Base-by-base conservation (phyloP, 2,888 invertebrate genomes). In the Dasypolia templi region DNA sequence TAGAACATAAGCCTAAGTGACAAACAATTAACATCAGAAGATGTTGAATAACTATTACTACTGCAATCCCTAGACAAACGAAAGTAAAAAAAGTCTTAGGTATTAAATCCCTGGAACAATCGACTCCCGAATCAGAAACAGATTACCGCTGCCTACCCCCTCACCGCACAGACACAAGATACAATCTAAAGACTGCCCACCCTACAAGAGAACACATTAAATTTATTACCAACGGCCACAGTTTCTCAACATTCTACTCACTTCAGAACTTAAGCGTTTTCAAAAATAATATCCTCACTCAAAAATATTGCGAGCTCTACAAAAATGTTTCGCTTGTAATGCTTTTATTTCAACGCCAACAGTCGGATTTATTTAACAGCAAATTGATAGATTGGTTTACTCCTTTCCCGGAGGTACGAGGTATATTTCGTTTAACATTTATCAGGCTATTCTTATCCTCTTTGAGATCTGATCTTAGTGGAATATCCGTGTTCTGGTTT, bases 371-470 rank as follows among this genome's bases (percentile, higher is more conserved):
- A 42, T 80, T 72, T 64, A 61, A 56, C 32, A 82, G 29, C 9
- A 58, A n/a, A 76, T 76, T 82, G 82, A 82, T 75, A 32, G 67
- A 64, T 69, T 56, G 59, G 61, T 65, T 39, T 42, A 32, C 56
- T 51, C 49, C 14, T 5, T 32, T 56, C 78, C 59, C 49, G 19
- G 11, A 29, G 32, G 62, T 22, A 2, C 17, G 22, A 17, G 12
- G 51, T 62, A 12, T 65, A 53, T 75, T 63, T 49, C n/a, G 53
- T 51, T 66, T 22, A n/a, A 35, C 19, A 80, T 32, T 58, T 68
- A 66, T 35, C 32, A 49, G 32, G 29, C n/a, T 39, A 39, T 35
- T 44, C 11, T 22, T 49, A 49, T 53, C n/a, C n/a, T 2, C 35
- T 66, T 63, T 59, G 65, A 49, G 55, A 70, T 42, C 19, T 53